Percentiles rank a stretch among this genome's conserved stretches.
Evolutionary conservation across 2,113 vertebrate species (phyloP).

Genomic region (Engystomops pustulosus): DNA sequence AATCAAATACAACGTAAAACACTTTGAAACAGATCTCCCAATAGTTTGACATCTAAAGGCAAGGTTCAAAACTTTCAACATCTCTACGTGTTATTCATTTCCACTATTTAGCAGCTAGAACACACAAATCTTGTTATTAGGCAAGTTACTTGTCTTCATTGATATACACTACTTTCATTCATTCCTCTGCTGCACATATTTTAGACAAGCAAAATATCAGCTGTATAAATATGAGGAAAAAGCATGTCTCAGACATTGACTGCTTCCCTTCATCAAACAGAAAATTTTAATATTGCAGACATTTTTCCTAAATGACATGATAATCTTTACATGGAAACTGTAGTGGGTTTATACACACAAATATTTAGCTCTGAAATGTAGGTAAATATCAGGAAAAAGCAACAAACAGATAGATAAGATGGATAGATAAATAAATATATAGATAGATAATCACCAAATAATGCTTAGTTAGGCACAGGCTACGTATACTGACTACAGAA

Average conservation of each 20-base stretch:
- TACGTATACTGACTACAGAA: too few species aligned
- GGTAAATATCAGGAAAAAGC: neutral
- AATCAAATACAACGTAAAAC: neutral
- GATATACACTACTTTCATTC: constrained; percentile 52
- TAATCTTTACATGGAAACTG: constrained; percentile 11
- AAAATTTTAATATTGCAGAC: constrained; percentile 39
- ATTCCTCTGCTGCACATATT: constrained; percentile 37
- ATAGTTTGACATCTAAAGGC: neutral
- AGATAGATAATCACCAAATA: too few species aligned
- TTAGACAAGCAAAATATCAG: constrained; percentile 50
- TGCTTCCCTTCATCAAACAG: constrained; percentile 38
- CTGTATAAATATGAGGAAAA: constrained; percentile 53
- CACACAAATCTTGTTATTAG: constrained; percentile 47
- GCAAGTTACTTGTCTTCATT: constrained; percentile 37
- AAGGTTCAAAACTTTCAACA: constrained; percentile 33
- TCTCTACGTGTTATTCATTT: constrained; percentile 16
- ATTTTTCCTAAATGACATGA: constrained; percentile 14
- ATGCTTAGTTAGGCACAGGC: too few species aligned
- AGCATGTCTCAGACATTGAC: constrained; percentile 29
- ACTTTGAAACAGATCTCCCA: neutral
- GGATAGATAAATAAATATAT: neutral
- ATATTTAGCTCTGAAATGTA: neutral
- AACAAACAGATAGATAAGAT: neutral
- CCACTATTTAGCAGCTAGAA: constrained; percentile 35
- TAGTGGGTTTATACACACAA: constrained; percentile 3